These are phyloP conservation scores for Conomelus anceps DNA, from an alignment of 2,888 invertebrate genomes.

Conservation along the genomic window DNA sequence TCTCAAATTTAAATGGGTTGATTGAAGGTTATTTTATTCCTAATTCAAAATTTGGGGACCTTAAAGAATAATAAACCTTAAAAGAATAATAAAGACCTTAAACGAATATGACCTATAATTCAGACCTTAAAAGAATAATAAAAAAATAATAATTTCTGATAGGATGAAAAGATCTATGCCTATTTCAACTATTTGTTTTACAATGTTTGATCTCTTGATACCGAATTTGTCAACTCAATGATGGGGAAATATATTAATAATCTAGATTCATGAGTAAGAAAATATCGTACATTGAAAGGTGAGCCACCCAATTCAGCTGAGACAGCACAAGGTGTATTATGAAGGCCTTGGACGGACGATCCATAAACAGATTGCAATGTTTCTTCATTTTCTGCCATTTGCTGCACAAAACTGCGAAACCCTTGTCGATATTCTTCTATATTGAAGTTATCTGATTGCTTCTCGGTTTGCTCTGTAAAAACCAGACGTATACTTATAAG, in stretches of 20 bases:
- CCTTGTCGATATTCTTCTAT: slow-evolving; percentile 10
- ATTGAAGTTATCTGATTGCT: background rate
- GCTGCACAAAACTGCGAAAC: slow-evolving; percentile 1
- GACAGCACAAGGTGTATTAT: slow-evolving; percentile 35
- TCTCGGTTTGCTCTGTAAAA: background rate
- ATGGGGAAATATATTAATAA: background rate
- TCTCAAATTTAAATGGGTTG: too few species aligned
- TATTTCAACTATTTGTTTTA: too few species aligned
- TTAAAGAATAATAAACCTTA: too few species aligned
- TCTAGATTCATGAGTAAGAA: background rate
- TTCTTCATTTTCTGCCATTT: slow-evolving; percentile 46
- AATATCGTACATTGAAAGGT: background rate
- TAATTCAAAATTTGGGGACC: too few species aligned
- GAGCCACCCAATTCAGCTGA: background rate
- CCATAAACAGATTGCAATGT: slow-evolving; percentile 50
- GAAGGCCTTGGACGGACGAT: slow-evolving; percentile 48
- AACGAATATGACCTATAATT: too few species aligned
- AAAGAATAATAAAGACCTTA: too few species aligned
- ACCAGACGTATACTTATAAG: too few species aligned
- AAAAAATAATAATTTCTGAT: too few species aligned
- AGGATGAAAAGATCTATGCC: too few species aligned
- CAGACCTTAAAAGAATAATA: too few species aligned
- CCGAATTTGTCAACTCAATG: background rate
- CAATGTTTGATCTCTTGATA: too few species aligned
- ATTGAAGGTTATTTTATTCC: too few species aligned